Conservation (phyloP, 2,797 vertebrate genomes). For the Bucorvus abyssinicus region DNA sequence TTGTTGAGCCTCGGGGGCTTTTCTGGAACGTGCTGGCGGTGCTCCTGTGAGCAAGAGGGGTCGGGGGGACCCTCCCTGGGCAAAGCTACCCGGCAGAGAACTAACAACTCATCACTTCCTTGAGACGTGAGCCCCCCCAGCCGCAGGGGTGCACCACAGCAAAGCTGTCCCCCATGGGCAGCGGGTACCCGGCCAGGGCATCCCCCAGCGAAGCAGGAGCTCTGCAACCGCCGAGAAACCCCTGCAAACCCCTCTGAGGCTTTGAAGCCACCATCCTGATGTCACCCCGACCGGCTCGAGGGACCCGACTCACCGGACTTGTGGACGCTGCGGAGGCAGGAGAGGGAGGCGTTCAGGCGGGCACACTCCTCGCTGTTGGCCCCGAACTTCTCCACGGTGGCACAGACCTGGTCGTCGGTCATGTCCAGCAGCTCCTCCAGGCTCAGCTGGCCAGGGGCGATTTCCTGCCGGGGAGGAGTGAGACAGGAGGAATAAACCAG, state of each 20-base stretch:
- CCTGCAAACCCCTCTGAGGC: rapidly evolving
- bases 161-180: rapidly evolving
- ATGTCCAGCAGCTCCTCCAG: conserved; percentile 92
- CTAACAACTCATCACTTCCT: neutral
- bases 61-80: rapidly evolving
- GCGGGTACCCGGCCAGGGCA: rapidly evolving
- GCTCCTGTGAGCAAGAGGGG: neutral
- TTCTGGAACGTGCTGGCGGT: neutral
- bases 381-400: conserved; percentile 90
- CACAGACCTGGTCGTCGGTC: conserved; percentile 91
- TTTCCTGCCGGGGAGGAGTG: conserved; percentile 78
- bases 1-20: neutral
- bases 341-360: conserved; percentile 93
- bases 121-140: too few relatives aligned
- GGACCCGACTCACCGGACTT: conserved; percentile 83
- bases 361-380: conserved; percentile 92
- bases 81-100: neutral
- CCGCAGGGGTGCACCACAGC: neutral
- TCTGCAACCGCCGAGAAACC: neutral
- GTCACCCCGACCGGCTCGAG: rapidly evolving
- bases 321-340: conserved; percentile 91
- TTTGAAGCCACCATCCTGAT: rapidly evolving
- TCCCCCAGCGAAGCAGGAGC: neutral
- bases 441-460: conserved; percentile 86
- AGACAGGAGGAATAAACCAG: neutral